phyloP scores from a whole-genome alignment of 92 coral and sea anemone genomes.

The Porites evermanni region DNA sequence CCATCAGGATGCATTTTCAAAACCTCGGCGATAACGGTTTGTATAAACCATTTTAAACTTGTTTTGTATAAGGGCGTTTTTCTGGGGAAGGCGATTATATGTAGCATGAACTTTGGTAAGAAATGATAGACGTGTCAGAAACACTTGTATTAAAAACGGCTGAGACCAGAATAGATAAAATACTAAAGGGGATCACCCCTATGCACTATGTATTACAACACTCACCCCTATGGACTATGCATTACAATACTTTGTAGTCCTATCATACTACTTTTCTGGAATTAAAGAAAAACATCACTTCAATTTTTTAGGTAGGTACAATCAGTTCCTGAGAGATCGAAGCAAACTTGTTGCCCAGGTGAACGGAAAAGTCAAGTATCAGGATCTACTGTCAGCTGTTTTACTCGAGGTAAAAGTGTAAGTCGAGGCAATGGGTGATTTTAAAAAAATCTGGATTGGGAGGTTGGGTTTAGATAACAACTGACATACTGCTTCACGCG shows the following conservation, averaged over 20 bases:
- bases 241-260: background rate
- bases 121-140: too few species aligned
- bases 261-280: background rate
- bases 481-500: too few species aligned
- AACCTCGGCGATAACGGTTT: conserved; percentile 81
- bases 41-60: background rate
- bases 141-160: too few species aligned
- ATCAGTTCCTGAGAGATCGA: conserved; percentile 41
- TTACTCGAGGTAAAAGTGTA: conserved; percentile 37
- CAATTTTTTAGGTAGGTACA: conserved; percentile 37
- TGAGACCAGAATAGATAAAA: too few species aligned
- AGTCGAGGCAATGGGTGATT: too few species aligned
- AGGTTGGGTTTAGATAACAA: too few species aligned
- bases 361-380: conserved; percentile 7
- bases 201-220: too few species aligned
- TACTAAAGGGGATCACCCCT: too few species aligned
- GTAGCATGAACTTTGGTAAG: too few species aligned
- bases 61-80: background rate
- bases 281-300: too few species aligned
- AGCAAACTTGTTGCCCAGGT: conserved; percentile 11
- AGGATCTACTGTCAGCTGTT: conserved; percentile 44
- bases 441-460: too few species aligned
- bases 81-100: background rate
- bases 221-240: too few species aligned
- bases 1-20: conserved; percentile 56